Evolutionary conservation across 2,888 invertebrate genomes (phyloP).

Genomic region (Phasia obesa): DNA sequence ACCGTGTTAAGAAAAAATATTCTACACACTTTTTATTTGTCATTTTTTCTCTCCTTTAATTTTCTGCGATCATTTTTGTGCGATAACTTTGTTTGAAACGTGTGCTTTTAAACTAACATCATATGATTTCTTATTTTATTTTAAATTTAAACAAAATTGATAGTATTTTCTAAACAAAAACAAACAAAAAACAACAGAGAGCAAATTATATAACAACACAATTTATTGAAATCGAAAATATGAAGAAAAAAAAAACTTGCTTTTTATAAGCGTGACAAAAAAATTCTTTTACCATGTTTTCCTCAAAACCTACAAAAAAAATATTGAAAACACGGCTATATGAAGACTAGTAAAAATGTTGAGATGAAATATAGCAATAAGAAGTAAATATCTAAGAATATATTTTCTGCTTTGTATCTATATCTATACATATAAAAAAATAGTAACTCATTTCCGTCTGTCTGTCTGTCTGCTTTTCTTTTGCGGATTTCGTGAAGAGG

Average conservation of each 20-base stretch:
- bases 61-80: conserved; percentile 51
- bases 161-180: conserved; percentile 40
- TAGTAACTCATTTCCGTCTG: too few species aligned
- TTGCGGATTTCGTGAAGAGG: too few species aligned
- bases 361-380: too few species aligned
- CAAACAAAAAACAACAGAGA: conserved; percentile 2
- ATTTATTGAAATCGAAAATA: conserved; percentile 51
- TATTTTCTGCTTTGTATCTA: too few species aligned
- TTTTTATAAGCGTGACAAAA: conserved; percentile 78
- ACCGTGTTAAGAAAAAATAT: conserved; percentile 56
- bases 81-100: conserved; percentile 60
- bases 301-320: background rate
- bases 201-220: conserved; percentile 15
- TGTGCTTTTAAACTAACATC: conserved; percentile 41
- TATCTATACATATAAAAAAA: too few species aligned
- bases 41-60: conserved; percentile 1
- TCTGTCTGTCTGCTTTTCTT: too few species aligned
- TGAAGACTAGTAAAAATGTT: too few species aligned
- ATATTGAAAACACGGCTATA: too few species aligned
- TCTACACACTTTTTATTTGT: conserved; percentile 55
- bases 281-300: conserved; percentile 75
- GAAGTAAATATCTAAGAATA: too few species aligned
- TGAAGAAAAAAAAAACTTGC: conserved; percentile 56
- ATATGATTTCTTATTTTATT: conserved; percentile 67
- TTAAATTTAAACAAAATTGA: conserved; percentile 46